Base-by-base conservation (phyloP, 2,797 vertebrate genomes). In the Gobionotothen gibberifrons region DNA sequence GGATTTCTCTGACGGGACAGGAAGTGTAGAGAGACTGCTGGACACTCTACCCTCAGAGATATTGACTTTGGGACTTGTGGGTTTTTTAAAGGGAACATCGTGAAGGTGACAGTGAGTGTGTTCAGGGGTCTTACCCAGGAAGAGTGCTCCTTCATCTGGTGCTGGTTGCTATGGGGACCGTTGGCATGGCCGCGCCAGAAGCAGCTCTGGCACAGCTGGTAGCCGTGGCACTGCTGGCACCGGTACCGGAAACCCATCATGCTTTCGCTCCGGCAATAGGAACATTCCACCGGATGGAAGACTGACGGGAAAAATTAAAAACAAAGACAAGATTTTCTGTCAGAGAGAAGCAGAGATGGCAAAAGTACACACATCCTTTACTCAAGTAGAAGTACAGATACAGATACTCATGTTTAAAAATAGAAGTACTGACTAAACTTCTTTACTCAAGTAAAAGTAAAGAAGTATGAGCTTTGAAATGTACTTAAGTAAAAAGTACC, bases 131-230 rank as follows among this genome's bases (percentile, higher is more conserved):
- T 93, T 95, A 99, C 98, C 97, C 98, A 99, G 0, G 98, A 99
- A 2, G 97, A 99, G 76, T 99, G 97, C 92, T 99, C 98, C 94
- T 99, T 99, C 98, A 99, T 99, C 94, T 99, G 98, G 87, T 99
- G 98, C 90, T 99, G 98, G 96, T 99, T 99, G 96, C 97, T 99
- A 87, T 99, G 98, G 65, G 97, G 93, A 72, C 97, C 96, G 15
- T 92, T 97, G 69, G 97, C 98, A 61, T 99, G 97, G 79, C 98
- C 97, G 0, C 97, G 94, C 98, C 98, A 99, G 87, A 99, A 99
- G 92, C 98, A 99, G 89, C 91, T 97, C 83, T 99, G 98, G 85
- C 98, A 99, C 82, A 99, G 97, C 94, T 99, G 98, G 94, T 99
- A 99, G 87, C 95, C 96, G 92, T 99, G 98, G 95, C 98, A 99